These are phyloP conservation scores for Collichthys lucidus DNA, from an alignment of 2,113 vertebrate species.

Conservation along the genomic window DNA sequence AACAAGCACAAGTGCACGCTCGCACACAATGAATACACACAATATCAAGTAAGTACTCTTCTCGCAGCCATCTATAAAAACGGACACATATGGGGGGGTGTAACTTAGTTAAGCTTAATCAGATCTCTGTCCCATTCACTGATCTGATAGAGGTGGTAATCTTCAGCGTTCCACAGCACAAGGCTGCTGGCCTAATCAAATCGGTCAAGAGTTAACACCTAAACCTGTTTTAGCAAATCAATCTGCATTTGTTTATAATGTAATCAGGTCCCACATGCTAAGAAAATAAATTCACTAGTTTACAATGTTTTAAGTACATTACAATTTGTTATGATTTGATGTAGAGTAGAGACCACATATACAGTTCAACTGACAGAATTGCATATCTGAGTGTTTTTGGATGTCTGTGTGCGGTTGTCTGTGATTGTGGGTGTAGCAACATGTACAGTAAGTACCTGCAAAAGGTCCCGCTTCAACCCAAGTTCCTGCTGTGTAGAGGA, in stretches of 20 bases:
- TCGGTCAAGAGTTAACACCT: slow-evolving; percentile 90
- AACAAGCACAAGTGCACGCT: slow-evolving; percentile 17
- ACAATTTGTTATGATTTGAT: slow-evolving; percentile 91
- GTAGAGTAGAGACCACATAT: slow-evolving; percentile 61
- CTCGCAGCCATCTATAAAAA: slow-evolving; percentile 89
- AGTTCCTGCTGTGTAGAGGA: slow-evolving; percentile 93
- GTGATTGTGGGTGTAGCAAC: not conserved
- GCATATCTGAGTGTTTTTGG: slow-evolving; percentile 13
- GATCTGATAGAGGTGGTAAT: slow-evolving; percentile 95
- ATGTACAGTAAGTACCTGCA: slow-evolving; percentile 86
- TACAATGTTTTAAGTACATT: slow-evolving; percentile 91
- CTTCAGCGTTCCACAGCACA: slow-evolving; percentile 87
- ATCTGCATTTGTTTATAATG: slow-evolving; percentile 96
- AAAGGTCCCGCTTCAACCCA: slow-evolving; percentile 89
- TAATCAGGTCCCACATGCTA: slow-evolving; percentile 89
- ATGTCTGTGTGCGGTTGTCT: not conserved
- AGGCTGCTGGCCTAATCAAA: slow-evolving; percentile 87
- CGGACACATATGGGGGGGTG: slow-evolving; percentile 87
- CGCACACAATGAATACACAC: slow-evolving; percentile 51
- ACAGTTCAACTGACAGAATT: slow-evolving; percentile 42
- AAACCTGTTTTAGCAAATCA: slow-evolving; percentile 98
- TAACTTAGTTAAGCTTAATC: slow-evolving; percentile 93
- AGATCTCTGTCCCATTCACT: slow-evolving; percentile 92
- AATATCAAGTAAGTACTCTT: slow-evolving; percentile 88
- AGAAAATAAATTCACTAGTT: slow-evolving; percentile 94